Base-by-base conservation (phyloP, 2,797 vertebrate genomes). In the Sitta carolinensis region DNA sequence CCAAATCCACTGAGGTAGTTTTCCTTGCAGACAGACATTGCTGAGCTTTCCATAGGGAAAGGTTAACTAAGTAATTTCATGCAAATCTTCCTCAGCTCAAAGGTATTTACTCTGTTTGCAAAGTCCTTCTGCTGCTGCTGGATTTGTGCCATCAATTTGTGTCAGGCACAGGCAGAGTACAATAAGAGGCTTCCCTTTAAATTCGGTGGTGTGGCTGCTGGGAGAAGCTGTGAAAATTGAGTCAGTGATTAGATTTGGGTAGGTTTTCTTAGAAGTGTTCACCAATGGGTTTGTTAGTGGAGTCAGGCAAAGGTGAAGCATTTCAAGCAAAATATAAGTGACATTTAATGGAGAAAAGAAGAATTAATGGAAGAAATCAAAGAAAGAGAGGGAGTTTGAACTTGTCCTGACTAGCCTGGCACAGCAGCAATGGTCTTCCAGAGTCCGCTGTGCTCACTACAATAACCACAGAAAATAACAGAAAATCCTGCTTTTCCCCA, bases 61-160 rank as follows among this genome's bases (percentile, higher is more conserved):
- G 83, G 76, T 90, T 89, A 95, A 84, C 58, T 32, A 30, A 90
- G 67, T 70, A 13, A 87, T 70, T 76, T 66, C 22, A 48, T 87
- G 84, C 54, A 73, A 76, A 73, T 62, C 59, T 73, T 67, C 30
- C 21, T 8, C 63, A 51, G 82, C 82, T 62, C 19, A 3, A 58
- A 70, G 59, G 36, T 79, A 19, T 59, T 89, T 73, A 51, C 22
- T 85, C 36, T 84, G 59, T 89, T 87, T 76, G 87, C 79, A 67
- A 42, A 92, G 72, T 45, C 78, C 72, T 89, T 9, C 85, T 93
- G 72, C n/a, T 79, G 81, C 61, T 54, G 63, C 75, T 95, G 93
- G 76, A 70, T 54, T 51, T 32, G 30, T 59, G 89, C 81, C 91
- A 78, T 63, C 48, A 3, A 0, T 58, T 74, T 67, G 27, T 34